Evolutionary conservation across 2,888 invertebrate species (phyloP).

Genomic region (Sialis lutaria): DNA sequence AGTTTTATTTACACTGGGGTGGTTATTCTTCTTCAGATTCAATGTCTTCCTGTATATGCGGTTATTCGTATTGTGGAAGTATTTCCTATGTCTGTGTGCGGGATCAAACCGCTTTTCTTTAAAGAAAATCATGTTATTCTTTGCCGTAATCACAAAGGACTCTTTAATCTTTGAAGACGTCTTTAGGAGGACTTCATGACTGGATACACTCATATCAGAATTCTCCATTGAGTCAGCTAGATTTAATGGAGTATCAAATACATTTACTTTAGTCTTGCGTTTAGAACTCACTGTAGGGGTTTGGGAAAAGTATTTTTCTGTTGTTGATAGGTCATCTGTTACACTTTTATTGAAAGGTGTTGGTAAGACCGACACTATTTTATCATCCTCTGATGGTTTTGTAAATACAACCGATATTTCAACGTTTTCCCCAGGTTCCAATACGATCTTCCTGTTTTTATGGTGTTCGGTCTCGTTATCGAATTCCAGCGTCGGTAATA

Average conservation of each 20-base stretch:
- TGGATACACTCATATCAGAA: slow-evolving; percentile 1
- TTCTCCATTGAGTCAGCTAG: slow-evolving; percentile 3
- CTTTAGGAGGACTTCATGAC: slow-evolving; percentile 3
- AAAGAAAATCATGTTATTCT: slow-evolving; percentile 2
- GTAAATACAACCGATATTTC: neutral
- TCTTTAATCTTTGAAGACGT: slow-evolving; percentile 2
- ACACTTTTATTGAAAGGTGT: neutral
- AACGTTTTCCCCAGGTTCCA: neutral
- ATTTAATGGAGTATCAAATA: neutral
- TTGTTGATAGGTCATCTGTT: neutral
- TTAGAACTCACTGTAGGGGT: neutral
- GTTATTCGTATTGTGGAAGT: neutral
- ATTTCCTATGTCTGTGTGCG: neutral
- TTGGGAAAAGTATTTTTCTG: too few species aligned
- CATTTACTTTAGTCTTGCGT: neutral
- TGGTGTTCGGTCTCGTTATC: neutral
- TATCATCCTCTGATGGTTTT: neutral
- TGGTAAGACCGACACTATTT: neutral
- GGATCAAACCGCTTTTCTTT: slow-evolving; percentile 4
- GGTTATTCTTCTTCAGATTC: neutral
- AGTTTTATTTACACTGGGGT: neutral
- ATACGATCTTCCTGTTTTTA: neutral
- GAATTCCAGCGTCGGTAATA: too few species aligned
- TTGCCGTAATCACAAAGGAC: slow-evolving; percentile 1
- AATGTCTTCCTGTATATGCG: neutral